Evolutionary conservation across 2,888 invertebrate species (phyloP).

Genomic region (Auanema freiburgensis): DNA sequence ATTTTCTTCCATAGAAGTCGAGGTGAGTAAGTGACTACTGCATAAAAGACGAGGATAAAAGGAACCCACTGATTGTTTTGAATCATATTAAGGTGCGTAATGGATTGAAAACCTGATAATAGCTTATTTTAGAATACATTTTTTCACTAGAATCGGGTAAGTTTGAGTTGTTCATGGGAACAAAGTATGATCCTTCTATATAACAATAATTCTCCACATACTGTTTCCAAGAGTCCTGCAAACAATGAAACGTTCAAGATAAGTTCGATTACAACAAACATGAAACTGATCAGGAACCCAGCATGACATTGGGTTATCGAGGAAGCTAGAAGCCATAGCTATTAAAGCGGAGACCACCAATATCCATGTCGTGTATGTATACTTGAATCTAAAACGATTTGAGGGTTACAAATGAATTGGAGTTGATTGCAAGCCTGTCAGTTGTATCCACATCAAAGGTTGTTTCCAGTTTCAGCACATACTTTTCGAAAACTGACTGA

Average conservation of each 20-base stretch:
- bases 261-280: constrained; percentile 15
- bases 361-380: constrained; percentile 26
- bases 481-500: neutral
- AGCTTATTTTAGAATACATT: constrained; percentile 38
- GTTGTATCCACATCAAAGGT: constrained; percentile 37
- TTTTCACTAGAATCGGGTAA: constrained; percentile 29
- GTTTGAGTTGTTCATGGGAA: constrained; percentile 41
- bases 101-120: constrained; percentile 52
- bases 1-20: constrained; percentile 53
- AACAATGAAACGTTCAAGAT: neutral
- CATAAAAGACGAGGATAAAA: constrained; percentile 54
- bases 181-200: constrained; percentile 67
- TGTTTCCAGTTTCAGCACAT: constrained; percentile 12
- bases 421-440: constrained; percentile 24
- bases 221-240: constrained; percentile 65
- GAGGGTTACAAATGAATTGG: neutral
- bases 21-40: constrained; percentile 54
- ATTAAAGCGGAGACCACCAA: constrained; percentile 28
- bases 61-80: constrained; percentile 61
- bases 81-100: too few relatives aligned
- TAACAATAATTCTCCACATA: constrained; percentile 69
- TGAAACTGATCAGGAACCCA: constrained; percentile 62
- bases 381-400: constrained; percentile 30
- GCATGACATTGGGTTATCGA: constrained; percentile 68
- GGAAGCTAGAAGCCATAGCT: constrained; percentile 64